Percentiles rank a stretch among this genome's conserved stretches.
These are phyloP conservation scores for Habroteleia sp. DNA, from an alignment of 2,888 invertebrate genomes.

Conservation along the genomic window DNA sequence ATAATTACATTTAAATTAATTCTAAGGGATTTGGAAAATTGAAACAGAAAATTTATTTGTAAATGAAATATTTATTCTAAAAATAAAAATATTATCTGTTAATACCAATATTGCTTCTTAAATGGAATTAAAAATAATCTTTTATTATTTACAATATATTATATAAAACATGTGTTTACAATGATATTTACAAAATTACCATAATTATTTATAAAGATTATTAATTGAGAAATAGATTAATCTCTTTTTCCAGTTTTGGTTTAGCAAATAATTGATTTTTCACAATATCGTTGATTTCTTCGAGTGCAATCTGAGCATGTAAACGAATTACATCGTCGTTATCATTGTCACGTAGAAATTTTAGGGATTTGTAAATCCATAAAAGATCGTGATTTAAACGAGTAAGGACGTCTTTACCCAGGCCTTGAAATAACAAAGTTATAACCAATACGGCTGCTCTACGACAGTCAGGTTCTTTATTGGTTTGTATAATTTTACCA, in stretches of 20 bases:
- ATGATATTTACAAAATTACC: no score
- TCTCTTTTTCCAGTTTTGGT: conserved; percentile 83
- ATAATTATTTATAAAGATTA: no score
- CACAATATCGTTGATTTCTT: conserved; percentile 88
- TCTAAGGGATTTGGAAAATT: no score
- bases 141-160: no score
- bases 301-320: conserved; percentile 89
- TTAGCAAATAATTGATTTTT: conserved; percentile 84
- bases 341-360: conserved; percentile 84
- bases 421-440: conserved; percentile 87
- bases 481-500: conserved; percentile 86
- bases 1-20: no score
- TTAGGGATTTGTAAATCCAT: conserved; percentile 87
- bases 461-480: conserved; percentile 87
- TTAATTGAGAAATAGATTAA: conserved; percentile 68
- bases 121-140: no score
- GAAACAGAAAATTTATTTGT: no score
- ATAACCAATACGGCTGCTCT: conserved; percentile 91
- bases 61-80: no score
- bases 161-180: no score
- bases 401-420: conserved; percentile 86
- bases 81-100: no score
- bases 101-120: no score
- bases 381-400: conserved; percentile 86
- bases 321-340: conserved; percentile 87